Percentiles rank a stretch among this genome's conserved stretches.
Conservation (phyloP, 2,888 invertebrate species). For the Sinopyrophorus schimmeli region DNA sequence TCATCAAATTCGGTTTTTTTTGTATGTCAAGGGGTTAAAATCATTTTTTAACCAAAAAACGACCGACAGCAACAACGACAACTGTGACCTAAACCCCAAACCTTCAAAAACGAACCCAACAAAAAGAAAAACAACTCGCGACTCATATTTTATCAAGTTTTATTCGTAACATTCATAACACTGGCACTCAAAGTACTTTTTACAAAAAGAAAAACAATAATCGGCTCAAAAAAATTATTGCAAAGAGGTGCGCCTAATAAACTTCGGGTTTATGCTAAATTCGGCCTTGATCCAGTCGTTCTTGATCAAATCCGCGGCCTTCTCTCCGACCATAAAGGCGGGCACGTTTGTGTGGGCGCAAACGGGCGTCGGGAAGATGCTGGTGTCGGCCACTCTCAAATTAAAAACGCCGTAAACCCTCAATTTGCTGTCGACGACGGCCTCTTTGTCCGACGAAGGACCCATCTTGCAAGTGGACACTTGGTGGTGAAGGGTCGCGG, state of each 20-base stretch:
- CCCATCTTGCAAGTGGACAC: constrained; percentile 64
- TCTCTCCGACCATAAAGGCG: constrained; percentile 62
- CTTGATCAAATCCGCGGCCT: constrained; percentile 60
- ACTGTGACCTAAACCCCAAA: too few species aligned
- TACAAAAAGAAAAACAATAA: too few species aligned
- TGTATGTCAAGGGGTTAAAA: too few species aligned
- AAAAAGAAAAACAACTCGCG: too few species aligned
- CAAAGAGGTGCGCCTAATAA: not conserved
- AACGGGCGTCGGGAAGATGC: constrained; percentile 60
- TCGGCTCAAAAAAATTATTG: too few species aligned
- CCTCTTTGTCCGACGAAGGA: constrained; percentile 55
- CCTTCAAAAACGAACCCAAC: too few species aligned
- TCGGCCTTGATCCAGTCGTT: constrained; percentile 49
- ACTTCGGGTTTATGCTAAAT: constrained; percentile 13
- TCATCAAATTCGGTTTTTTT: too few species aligned
- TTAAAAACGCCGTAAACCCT: constrained; percentile 58
- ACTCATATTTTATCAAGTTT: too few species aligned
- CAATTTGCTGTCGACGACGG: constrained; percentile 61
- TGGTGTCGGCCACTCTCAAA: constrained; percentile 61
- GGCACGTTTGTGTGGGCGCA: constrained; percentile 60
- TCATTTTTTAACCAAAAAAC: too few species aligned
- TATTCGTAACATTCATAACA: too few species aligned
- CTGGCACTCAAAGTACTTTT: too few species aligned
- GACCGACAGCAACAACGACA: too few species aligned
- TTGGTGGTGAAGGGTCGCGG: constrained; percentile 59